Conservation (phyloP, 2,888 invertebrate genomes). For the Prosopocoilus inquinatus region DNA sequence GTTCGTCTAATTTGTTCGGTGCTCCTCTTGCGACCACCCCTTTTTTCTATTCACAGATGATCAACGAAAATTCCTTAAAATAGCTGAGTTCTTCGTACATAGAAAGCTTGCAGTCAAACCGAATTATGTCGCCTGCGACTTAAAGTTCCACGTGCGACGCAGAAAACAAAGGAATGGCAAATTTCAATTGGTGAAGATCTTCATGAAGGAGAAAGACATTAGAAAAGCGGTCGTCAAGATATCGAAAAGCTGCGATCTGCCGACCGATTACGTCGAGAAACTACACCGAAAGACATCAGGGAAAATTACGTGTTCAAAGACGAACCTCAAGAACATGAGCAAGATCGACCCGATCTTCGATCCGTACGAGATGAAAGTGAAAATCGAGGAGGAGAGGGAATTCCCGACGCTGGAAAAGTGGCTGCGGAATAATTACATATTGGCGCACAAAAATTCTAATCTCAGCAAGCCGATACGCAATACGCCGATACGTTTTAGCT, state of each 20-base stretch:
- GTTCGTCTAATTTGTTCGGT: no score
- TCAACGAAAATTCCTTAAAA: constrained; percentile 89
- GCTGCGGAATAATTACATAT: constrained; percentile 67
- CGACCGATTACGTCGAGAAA: constrained; percentile 84
- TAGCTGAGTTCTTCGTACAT: constrained; percentile 82
- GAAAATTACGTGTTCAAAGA: constrained; percentile 27
- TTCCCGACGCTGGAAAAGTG: constrained; percentile 58
- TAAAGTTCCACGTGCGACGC: constrained; percentile 79
- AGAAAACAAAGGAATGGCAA: constrained; percentile 50
- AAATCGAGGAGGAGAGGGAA: constrained; percentile 49
- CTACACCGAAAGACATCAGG: constrained; percentile 51
- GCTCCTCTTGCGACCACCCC: no score
- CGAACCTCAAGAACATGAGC: constrained; percentile 42
- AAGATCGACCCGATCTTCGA: constrained; percentile 57
- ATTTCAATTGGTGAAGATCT: constrained; percentile 73
- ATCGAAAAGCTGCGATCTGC: constrained; percentile 76
- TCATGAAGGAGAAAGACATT: constrained; percentile 66
- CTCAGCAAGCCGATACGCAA: constrained; percentile 66
- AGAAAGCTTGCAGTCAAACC: constrained; percentile 70
- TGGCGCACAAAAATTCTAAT: constrained; percentile 66
- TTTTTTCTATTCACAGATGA: constrained; percentile 58
- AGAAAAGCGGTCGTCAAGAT: constrained; percentile 73
- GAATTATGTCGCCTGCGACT: constrained; percentile 60
- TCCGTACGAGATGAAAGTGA: constrained; percentile 52
- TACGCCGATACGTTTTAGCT: no score